Evolutionary conservation across 1,140 invertebrate genomes (phyloP).

Genomic region (Archivesica marissinica): DNA sequence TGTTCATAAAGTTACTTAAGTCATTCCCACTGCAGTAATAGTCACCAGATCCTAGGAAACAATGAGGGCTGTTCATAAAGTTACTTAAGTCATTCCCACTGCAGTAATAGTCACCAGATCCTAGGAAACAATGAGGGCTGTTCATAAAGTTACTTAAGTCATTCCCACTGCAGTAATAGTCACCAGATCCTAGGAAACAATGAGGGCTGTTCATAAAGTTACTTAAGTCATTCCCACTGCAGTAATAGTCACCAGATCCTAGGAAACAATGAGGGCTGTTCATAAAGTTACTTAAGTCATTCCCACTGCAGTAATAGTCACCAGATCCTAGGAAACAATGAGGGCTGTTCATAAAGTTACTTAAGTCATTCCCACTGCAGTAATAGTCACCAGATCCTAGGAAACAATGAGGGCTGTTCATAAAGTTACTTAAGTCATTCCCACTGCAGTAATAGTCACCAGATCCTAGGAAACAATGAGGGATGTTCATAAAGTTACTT

Average conservation of each 20-base stretch:
- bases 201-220: conserved; percentile 84
- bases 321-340: conserved; percentile 86
- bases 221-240: conserved; percentile 94
- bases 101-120: conserved; percentile 91
- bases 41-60: conserved; percentile 87
- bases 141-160: conserved; percentile 88
- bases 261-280: conserved; percentile 72
- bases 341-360: conserved; percentile 84
- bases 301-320: conserved; percentile 94
- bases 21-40: conserved; percentile 96
- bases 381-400: conserved; percentile 90
- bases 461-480: conserved; percentile 83
- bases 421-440: conserved; percentile 91
- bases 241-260: conserved; percentile 91
- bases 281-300: conserved; percentile 89
- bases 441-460: conserved; percentile 94
- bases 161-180: conserved; percentile 95
- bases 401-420: conserved; percentile 74
- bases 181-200: conserved; percentile 86
- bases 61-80: conserved; percentile 82
- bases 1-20: conserved; percentile 86
- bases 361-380: conserved; percentile 95
- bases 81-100: conserved; percentile 94
- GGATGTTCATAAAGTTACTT: conserved; percentile 84
- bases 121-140: conserved; percentile 76